A percentile compares a stretch with the other conserved stretches of the same genome.
Conservation (phyloP, 2,113 vertebrate species). For the Chiloscyllium plagiosum region DNA sequence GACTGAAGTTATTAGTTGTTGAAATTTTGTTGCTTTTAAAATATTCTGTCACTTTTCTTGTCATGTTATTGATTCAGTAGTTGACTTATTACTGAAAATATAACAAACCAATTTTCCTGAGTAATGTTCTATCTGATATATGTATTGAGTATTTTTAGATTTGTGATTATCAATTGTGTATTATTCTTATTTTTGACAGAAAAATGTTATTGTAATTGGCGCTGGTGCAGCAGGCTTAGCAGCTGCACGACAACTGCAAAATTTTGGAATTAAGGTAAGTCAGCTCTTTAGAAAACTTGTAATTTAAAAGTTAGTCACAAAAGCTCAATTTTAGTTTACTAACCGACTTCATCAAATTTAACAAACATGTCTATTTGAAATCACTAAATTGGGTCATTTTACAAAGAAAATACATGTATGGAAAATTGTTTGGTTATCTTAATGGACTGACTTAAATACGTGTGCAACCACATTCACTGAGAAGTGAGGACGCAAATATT, state of each 20-base stretch:
- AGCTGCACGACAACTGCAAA: slow-evolving; percentile 84
- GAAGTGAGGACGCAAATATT: neutral
- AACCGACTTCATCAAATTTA: neutral
- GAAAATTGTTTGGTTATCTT: neutral
- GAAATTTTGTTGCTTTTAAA: neutral
- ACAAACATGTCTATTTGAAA: neutral
- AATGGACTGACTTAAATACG: no score
- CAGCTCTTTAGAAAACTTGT: neutral
- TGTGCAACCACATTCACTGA: neutral
- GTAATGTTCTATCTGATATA: neutral
- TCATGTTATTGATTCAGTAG: neutral
- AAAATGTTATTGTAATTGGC: slow-evolving; percentile 82
- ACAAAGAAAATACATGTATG: neutral
- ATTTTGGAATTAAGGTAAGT: slow-evolving; percentile 88
- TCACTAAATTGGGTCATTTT: neutral
- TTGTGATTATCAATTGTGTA: neutral
- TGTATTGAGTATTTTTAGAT: neutral
- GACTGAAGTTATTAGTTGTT: neutral
- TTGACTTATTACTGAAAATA: neutral
- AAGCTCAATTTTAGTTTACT: neutral
- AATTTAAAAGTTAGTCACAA: neutral
- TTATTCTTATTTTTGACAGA: slow-evolving; percentile 52
- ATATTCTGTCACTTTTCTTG: neutral
- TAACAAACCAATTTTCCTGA: neutral
- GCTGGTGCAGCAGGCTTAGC: slow-evolving; percentile 87